Evolutionary conservation across 2,888 invertebrate species (phyloP).

Genomic region (Sialis fuliginosa): DNA sequence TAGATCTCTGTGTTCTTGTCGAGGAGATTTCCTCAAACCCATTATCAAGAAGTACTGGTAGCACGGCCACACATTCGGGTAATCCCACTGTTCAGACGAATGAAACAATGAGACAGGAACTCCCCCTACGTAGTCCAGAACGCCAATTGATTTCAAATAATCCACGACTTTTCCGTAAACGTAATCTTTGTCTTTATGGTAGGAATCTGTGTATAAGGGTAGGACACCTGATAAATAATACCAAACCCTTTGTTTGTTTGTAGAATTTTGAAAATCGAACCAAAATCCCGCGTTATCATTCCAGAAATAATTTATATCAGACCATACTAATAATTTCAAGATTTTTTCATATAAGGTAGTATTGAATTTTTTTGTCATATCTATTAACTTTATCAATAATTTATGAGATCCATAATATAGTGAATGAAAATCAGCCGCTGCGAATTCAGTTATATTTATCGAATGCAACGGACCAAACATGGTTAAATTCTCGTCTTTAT

Average conservation of each 20-base stretch:
- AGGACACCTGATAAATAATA: conserved; percentile 57
- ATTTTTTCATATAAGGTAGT: conserved; percentile 33
- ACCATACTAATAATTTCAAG: conserved; percentile 36
- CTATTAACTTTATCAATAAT: conserved; percentile 40
- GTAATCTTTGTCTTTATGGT: conserved; percentile 18
- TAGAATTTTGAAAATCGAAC: conserved; percentile 56
- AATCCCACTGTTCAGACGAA: conserved; percentile 64
- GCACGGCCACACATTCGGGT: conserved; percentile 76
- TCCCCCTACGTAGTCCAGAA: conserved; percentile 41
- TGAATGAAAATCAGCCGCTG: conserved; percentile 71
- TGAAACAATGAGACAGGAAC: conserved; percentile 45
- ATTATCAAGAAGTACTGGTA: conserved; percentile 56
- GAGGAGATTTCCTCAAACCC: conserved; percentile 40
- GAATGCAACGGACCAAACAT: conserved; percentile 25
- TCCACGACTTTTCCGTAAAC: conserved; percentile 32
- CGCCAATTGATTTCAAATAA: conserved; percentile 30
- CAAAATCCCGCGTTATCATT: conserved; percentile 56
- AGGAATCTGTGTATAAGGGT: conserved; percentile 51
- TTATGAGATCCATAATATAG: conserved; percentile 52
- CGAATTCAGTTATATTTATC: conserved; percentile 46
- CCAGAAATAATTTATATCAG: conserved; percentile 51
- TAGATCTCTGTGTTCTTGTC: conserved; percentile 31
- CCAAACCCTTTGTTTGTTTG: conserved; percentile 35
- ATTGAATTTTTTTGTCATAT: conserved; percentile 29
- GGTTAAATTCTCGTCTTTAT: conserved; percentile 28